Base-by-base conservation (phyloP, 2,113 vertebrate species). In the Rallus limicola region DNA sequence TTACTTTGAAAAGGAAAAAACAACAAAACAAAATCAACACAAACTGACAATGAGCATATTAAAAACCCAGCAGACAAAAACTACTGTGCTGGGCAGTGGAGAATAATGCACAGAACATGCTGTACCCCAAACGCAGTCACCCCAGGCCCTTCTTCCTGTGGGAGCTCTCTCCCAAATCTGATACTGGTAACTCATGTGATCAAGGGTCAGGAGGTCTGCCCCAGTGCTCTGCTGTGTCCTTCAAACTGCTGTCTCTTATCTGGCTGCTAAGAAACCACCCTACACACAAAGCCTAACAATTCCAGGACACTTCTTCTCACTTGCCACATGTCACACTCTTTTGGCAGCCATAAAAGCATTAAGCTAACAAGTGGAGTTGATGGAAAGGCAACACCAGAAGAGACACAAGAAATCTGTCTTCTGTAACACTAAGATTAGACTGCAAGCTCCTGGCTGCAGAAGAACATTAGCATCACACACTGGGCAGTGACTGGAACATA, bases 221-320 rank as follows among this genome's bases (percentile, higher is more conserved):
- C 42, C 62, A 1, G 33, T n/a, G 53, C 17, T 58, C 52, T 60
- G 44, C 55, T 11, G 1, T 53, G 56, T 69, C 82, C 88, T 92
- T 88, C 87, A 67, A n/a, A 87, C 40, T 46, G 59, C 59, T 56
- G 31, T 52, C 82, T 88, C 92, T 88, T 92, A 95, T 82, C 92
- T 92, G 80, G 78, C 95, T 89, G 91, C 93, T 80, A 91, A 94
- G 91, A 82, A 94, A 92, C 81, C 48, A 85, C 75, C 74, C 74
- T 11, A 13, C 70, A 85, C 13, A 11, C 81, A 90, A 69, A 95
- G 68, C 29, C 36, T 28, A 91, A 92, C 87, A 94, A 64, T 70
- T 44, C 64, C 42, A 2, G 0, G 72, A 55, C 85, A 38, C 90
- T 94, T 84, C 76, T 60, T 68, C 90, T 93, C 86, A 74, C 80